Base-by-base conservation (phyloP, 2,797 vertebrate genomes). In the Alectoris magna region DNA sequence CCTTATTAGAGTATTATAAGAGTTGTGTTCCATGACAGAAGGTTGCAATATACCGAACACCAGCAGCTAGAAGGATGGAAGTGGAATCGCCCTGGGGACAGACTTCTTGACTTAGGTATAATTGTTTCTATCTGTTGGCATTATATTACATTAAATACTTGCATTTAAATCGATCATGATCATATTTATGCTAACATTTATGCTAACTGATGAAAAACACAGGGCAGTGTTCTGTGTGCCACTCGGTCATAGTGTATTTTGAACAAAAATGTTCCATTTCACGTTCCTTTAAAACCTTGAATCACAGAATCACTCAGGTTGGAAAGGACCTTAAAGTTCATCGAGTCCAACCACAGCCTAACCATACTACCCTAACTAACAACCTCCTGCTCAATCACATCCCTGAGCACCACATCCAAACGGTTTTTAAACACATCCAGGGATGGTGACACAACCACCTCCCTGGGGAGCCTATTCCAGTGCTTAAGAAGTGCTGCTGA, bases 1-100 rank as follows among this genome's bases (percentile, higher is more conserved):
- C 91, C 91, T 58, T 55, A 29, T 88, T 85, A 98, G 98, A 98
- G 98, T 92, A 98, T 98, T 90, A 97, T 98, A 82, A 96, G 98
- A 95, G 98, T 98, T 41, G 98, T 98, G 51, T 98, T 98, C 95
- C 98, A 98, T 87, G 98, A 98, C 91, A 96, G 98, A 94, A 97
- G 98, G 73, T 94, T 98, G 29, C 98, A 98, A 13, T 98, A 98
- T 26, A 98, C 97, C 11, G 98, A 98, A 72, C 98, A 98, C 88
- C 98, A 98, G 88, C 98, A 98, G 69, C 96, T 98, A 27, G 98
- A 98, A 96, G 98, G 98, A 17, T 98, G 98, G 98, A 98, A 97
- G 91, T 98, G 98, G 98, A 98, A 98, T 91, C 97, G 98, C 81
- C 98, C 98, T 83, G 98, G 98, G 87, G 98, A 98, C 94, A 96